Conservation (phyloP, 2,797 vertebrate genomes). For the Falco cherrug region DNA sequence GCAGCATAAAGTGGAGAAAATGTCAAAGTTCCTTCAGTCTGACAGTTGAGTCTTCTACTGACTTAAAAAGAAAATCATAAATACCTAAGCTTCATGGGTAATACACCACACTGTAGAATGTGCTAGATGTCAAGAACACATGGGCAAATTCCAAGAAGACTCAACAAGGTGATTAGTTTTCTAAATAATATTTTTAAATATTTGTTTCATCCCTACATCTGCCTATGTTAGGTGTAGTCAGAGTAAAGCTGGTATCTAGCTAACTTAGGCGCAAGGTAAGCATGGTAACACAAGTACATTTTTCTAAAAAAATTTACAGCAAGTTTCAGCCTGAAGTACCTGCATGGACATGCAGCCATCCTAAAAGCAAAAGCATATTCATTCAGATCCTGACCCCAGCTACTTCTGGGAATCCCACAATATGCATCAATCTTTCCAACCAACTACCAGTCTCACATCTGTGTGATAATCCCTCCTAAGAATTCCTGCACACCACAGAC, state of each 20-base stretch:
- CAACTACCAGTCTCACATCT: not conserved
- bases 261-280: not conserved
- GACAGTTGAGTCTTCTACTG: not conserved
- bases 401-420: not conserved
- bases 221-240: not conserved
- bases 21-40: not conserved
- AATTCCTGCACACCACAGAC: not conserved
- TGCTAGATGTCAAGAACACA: accelerated
- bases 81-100: not conserved
- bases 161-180: not conserved
- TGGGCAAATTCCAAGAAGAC: not conserved
- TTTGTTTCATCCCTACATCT: not conserved
- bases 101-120: not conserved
- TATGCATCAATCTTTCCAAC: not conserved
- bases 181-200: not conserved
- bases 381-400: not conserved
- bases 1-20: not conserved
- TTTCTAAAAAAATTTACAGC: not conserved
- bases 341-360: not conserved
- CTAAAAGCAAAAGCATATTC: not conserved
- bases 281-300: not conserved
- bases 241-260: not conserved
- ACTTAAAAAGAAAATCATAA: not conserved
- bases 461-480: not conserved
- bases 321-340: not conserved